Evolutionary conservation across 2,888 invertebrate species (phyloP), one percentile per base, ranked within the genome.

Genomic region (Melinaea menophilus): DNA sequence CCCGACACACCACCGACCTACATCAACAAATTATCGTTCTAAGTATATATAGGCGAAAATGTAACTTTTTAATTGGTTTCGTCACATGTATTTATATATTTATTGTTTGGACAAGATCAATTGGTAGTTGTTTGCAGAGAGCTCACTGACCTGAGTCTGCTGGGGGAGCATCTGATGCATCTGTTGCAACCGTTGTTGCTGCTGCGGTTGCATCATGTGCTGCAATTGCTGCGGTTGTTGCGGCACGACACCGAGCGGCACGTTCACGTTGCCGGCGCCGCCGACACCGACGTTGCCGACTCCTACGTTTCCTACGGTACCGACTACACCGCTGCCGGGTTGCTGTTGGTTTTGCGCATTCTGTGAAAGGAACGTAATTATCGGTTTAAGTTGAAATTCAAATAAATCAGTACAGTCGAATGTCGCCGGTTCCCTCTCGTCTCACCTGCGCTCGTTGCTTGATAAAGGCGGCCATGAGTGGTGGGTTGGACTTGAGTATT

Each of bases 381-480:
- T 13, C n/a, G 22, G 13, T 58, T 48, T 11, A 33, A 1, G 41
- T 41, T 22, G 22, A 22, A 22, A 22, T 41, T 41, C 41, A 2
- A 1, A 9, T 9, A 3, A 9, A 3, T 41, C 9, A 2, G 9
- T 9, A 5, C 41, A 11, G 9, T 41, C 41, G 1, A 41, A 5
- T 9, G 3, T 41, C 41, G 9, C 1, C 9, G 9, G 7, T 9
- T 41, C 41, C 7, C 41, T 41, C 9, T 5, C 7, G 0, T 7
- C 41, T 41, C 41, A 41, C 94, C 89, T 95, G 94, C 80, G 95
- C 94, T 80, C 96, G 92, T 84, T 97, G 96, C 79, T 97, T 97
- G 71, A 98, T 96, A 80, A 97, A 97, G 61, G 98, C 97, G 62
- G 98, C 97, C 97, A 98, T 98, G 56, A 99, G 92, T 75, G 96